These are phyloP conservation scores for Lordiphosa collinella DNA, from an alignment of 1,140 invertebrate genomes.

Conservation along the genomic window DNA sequence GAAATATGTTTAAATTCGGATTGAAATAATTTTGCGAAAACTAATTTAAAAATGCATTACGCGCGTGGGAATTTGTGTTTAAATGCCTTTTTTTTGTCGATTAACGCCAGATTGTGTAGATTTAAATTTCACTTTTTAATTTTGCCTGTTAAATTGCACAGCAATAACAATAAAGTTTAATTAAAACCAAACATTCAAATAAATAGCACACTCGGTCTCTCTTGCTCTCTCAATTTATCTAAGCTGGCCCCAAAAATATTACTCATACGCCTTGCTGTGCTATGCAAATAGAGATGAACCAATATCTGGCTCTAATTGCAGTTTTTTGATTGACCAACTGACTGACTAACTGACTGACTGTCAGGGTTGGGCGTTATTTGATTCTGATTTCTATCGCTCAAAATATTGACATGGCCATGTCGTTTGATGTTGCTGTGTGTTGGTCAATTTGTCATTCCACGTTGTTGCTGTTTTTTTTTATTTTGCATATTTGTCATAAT, in stretches of 20 bases:
- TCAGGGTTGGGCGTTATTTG: constrained; percentile 59
- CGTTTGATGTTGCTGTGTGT: constrained; percentile 6
- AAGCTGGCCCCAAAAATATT: constrained; percentile 8
- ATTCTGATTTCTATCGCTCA: constrained; percentile 60
- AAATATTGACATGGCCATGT: constrained; percentile 36
- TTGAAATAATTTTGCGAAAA: constrained; percentile 25
- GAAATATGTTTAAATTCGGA: constrained; percentile 6
- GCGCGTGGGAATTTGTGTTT: constrained; percentile 18
- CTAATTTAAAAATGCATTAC: constrained; percentile 11
- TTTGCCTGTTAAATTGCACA: constrained; percentile 9
- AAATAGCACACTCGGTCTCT: not conserved
- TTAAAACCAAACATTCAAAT: constrained; percentile 33
- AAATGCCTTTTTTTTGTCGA: constrained; percentile 32
- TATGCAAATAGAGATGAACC: not conserved
- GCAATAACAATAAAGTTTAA: constrained; percentile 38
- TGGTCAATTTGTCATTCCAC: constrained; percentile 44
- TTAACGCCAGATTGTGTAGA: constrained; percentile 22
- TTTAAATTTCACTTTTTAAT: constrained; percentile 30
- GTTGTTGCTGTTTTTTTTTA: constrained; percentile 14
- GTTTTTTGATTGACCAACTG: constrained; percentile 22
- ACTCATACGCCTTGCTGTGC: constrained; percentile 37
- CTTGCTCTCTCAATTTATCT: not conserved
- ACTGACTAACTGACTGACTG: constrained; percentile 17
- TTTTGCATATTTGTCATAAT: constrained; percentile 53
- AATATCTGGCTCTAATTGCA: constrained; percentile 52